These are phyloP conservation scores for Eurytoma californica DNA, from an alignment of 2,888 invertebrate species.

Conservation along the genomic window DNA sequence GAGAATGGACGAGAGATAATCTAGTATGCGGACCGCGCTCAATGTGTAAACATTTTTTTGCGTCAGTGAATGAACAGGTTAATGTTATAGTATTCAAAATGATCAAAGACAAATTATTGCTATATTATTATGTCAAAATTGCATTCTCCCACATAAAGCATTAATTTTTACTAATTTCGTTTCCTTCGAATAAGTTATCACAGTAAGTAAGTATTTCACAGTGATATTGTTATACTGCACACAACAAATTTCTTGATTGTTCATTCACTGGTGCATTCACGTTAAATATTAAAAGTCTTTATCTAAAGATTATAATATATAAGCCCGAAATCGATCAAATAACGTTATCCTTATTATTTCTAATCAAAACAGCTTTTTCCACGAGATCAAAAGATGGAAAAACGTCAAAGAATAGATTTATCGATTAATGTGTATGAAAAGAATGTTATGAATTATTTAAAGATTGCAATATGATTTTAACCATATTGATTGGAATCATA, in stretches of 20 bases:
- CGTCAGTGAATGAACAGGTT: slow-evolving; percentile 3
- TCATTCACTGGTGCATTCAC: slow-evolving; percentile 13
- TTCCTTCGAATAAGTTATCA: too few species aligned
- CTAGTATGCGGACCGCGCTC: too few species aligned
- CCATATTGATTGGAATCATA: not conserved
- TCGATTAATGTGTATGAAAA: slow-evolving; percentile 13
- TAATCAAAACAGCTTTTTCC: slow-evolving; percentile 17
- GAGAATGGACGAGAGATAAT: not conserved
- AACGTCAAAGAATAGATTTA: slow-evolving; percentile 18
- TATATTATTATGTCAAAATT: too few species aligned
- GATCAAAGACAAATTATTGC: too few species aligned
- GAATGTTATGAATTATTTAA: slow-evolving; percentile 12
- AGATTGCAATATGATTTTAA: slow-evolving; percentile 6
- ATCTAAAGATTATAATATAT: too few species aligned
- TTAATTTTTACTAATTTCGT: too few species aligned
- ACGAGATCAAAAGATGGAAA: slow-evolving; percentile 20
- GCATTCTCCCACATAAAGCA: too few species aligned
- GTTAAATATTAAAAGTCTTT: not conserved
- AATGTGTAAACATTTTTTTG: not conserved
- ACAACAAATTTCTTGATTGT: not conserved
- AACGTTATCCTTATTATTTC: slow-evolving; percentile 21
- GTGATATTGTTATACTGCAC: too few species aligned
- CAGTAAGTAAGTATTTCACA: too few species aligned
- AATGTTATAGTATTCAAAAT: not conserved
- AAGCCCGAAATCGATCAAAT: slow-evolving; percentile 19